These are phyloP conservation scores for Nothoprocta perdicaria DNA, from an alignment of 2,113 vertebrate species.

Conservation along the genomic window DNA sequence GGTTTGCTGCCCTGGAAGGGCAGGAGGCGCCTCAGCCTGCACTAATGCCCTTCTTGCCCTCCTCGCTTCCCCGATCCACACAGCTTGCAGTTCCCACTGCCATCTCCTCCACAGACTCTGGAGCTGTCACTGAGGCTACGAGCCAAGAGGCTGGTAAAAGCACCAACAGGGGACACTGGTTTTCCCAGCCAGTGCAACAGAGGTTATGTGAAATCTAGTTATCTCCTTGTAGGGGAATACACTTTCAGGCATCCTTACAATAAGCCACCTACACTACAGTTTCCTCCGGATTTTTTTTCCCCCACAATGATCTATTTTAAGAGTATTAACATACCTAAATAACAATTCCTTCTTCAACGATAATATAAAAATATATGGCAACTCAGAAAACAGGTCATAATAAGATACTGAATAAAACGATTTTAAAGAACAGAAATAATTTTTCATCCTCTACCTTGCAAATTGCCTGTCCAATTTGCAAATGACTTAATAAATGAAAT, in stretches of 20 bases:
- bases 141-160: rapidly evolving
- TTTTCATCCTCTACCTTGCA: neutral
- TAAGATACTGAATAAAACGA: neutral
- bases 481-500: neutral
- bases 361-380: neutral
- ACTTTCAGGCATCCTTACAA: neutral
- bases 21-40: rapidly evolving
- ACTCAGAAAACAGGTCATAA: neutral
- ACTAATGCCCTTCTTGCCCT: neutral
- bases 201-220: neutral
- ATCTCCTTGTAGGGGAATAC: neutral
- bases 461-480: neutral
- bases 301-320: neutral
- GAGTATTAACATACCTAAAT: neutral
- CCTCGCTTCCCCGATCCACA: neutral
- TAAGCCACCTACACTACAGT: neutral
- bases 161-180: rapidly evolving
- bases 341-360: neutral
- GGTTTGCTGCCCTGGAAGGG: neutral
- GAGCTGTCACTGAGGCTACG: rapidly evolving
- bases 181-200: neutral
- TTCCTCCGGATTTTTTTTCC: neutral
- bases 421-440: neutral
- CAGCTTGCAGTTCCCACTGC: neutral
- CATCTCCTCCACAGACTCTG: rapidly evolving